Evolutionary conservation across 2,113 vertebrate genomes (phyloP).

Genomic region (Bujurquina vittata): DNA sequence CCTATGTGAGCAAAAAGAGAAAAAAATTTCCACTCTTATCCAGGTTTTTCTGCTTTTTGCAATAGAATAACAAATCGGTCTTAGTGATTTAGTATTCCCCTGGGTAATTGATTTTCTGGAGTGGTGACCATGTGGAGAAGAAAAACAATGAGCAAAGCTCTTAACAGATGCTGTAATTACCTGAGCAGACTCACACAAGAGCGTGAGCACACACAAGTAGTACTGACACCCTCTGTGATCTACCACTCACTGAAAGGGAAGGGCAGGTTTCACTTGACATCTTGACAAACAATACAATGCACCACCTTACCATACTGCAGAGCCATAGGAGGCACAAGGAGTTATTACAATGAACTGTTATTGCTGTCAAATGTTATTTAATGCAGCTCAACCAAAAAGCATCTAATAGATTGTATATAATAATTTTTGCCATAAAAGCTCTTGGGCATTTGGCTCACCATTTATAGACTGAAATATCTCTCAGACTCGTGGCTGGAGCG

Average conservation of each 20-base stretch:
- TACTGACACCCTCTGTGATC: slow-evolving; percentile 52
- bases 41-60: slow-evolving; percentile 56
- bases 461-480: not conserved
- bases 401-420: not conserved
- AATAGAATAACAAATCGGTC: slow-evolving; percentile 69
- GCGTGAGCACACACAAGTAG: slow-evolving; percentile 50
- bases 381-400: not conserved
- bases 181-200: slow-evolving; percentile 73
- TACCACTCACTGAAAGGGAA: slow-evolving; percentile 46
- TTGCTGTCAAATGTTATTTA: not conserved
- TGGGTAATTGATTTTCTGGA: slow-evolving; percentile 84
- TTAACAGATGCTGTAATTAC: slow-evolving; percentile 86
- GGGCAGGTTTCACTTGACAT: slow-evolving; percentile 44
- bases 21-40: slow-evolving; percentile 31
- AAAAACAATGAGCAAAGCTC: slow-evolving; percentile 83
- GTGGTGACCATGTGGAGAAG: slow-evolving; percentile 84
- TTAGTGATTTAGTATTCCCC: slow-evolving; percentile 74
- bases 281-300: slow-evolving; percentile 42
- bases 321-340: slow-evolving; percentile 9
- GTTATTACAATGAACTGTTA: not conserved
- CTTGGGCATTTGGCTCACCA: not conserved
- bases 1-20: slow-evolving; percentile 38
- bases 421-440: slow-evolving; percentile 5
- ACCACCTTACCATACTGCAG: slow-evolving; percentile 16
- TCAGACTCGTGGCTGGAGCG: not conserved